These are phyloP conservation scores for Cuculus canorus DNA, from an alignment of 2,797 vertebrate genomes.

Conservation along the genomic window DNA sequence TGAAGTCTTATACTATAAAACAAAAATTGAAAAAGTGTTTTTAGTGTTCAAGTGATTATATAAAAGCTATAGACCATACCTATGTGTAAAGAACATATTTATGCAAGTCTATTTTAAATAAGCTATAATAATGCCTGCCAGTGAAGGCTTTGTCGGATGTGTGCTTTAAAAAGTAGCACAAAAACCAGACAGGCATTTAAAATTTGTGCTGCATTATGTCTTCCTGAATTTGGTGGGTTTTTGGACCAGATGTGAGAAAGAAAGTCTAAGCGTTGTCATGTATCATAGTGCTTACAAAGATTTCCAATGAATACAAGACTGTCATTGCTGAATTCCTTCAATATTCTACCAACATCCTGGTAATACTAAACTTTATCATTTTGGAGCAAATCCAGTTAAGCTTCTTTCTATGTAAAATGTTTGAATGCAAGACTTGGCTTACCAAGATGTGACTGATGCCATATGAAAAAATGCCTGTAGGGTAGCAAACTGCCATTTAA, in stretches of 20 bases:
- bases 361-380: neutral
- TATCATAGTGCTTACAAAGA: neutral
- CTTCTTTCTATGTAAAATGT: neutral
- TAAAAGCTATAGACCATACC: neutral
- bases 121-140: neutral
- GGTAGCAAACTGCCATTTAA: neutral
- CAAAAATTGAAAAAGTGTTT: neutral
- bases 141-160: neutral
- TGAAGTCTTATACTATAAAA: neutral
- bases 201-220: neutral
- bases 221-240: neutral
- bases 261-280: neutral
- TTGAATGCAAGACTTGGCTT: neutral
- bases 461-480: neutral
- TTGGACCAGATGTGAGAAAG: neutral
- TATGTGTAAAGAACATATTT: neutral
- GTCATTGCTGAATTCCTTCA: neutral
- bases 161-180: neutral
- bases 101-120: neutral
- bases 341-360: neutral
- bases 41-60: neutral
- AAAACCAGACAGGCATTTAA: neutral
- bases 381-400: neutral
- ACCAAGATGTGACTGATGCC: neutral
- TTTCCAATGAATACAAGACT: neutral